Evolutionary conservation across 1,140 invertebrate species (phyloP), one percentile per base, ranked within the genome.

Genomic region (Brachionus asplanchnoidis): DNA sequence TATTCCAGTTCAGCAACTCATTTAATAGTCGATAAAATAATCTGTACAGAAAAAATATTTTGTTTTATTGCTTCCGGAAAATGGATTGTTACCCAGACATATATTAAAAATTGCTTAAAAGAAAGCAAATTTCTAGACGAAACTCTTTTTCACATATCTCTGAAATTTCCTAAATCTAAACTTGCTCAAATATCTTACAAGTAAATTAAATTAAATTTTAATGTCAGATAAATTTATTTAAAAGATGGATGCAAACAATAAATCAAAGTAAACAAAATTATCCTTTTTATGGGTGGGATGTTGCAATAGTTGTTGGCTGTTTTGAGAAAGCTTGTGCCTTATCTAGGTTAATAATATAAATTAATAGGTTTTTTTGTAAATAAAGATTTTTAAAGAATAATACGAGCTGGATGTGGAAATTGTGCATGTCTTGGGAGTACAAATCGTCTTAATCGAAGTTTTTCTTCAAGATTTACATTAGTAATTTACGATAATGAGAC

Each of bases 51-150:
- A n/a, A 77, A 77, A 26, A 77, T 77, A 0, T 14, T 77, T 8
- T 77, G 73, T 50, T 77, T 77, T 26, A 77, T 77, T 5, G 14
- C 42, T 7, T 17, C 73, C 11, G 73, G 73, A 8, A 77, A 77
- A 50, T 77, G 73, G 73, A 77, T 77, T 26, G 7, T 77, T 46
- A 77, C 73, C 6, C 73, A 77, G 50, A 50, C 73, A 11, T 77
- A 77, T 28, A 46, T 77, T 12, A 77, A 77, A 50, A 77, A 36
- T 26, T 77, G 73, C 26, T 50, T 77, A n/a, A 77, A 50, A 50
- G 73, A 77, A 50, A 28, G 73, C 40, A 36, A 23, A 50, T 77
- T 77, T 77, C 26, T 77, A 17, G 42, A 77, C 9, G 73, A 77
- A 77, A 20, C 23, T 26, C 3, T 9, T 50, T 77, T 77, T 50